Evolutionary conservation across 2,888 invertebrate species (phyloP).

Genomic region (Proisotoma minuta): DNA sequence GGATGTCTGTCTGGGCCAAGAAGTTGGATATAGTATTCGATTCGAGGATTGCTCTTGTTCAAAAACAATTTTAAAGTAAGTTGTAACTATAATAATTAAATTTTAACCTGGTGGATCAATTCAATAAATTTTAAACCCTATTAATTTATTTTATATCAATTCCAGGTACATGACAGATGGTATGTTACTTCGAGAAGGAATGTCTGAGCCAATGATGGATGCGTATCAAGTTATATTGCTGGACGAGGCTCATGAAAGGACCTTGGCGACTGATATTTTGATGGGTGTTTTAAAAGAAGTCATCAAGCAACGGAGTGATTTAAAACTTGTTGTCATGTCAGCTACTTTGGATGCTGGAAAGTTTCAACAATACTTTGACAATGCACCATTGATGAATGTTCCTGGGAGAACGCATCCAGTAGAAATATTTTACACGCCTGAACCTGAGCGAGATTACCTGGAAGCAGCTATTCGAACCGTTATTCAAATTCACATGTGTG

Average conservation of each 20-base stretch:
- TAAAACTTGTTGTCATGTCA: constrained; percentile 98
- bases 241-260: constrained; percentile 98
- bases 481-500: constrained; percentile 93
- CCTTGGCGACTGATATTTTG: constrained; percentile 94
- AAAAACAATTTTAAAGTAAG: constrained; percentile 83
- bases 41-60: constrained; percentile 97
- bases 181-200: constrained; percentile 98
- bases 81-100: constrained; percentile 25
- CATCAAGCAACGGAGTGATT: constrained; percentile 80
- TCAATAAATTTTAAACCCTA: not conserved
- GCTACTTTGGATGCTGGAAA: constrained; percentile 99
- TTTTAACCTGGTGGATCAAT: not conserved
- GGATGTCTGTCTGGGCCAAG: constrained; percentile 88
- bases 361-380: constrained; percentile 95
- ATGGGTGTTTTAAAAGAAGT: constrained; percentile 99
- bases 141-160: not conserved
- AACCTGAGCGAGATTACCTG: constrained; percentile 94
- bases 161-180: constrained; percentile 95
- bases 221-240: constrained; percentile 91
- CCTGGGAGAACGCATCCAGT: constrained; percentile 94
- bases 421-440: constrained; percentile 98
- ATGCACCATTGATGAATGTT: constrained; percentile 96
- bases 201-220: constrained; percentile 98
- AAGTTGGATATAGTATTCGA: constrained; percentile 95
- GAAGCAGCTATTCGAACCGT: constrained; percentile 98